Conservation (phyloP, 2,888 invertebrate species). For the Cataglyphis rosenhaueri region DNA sequence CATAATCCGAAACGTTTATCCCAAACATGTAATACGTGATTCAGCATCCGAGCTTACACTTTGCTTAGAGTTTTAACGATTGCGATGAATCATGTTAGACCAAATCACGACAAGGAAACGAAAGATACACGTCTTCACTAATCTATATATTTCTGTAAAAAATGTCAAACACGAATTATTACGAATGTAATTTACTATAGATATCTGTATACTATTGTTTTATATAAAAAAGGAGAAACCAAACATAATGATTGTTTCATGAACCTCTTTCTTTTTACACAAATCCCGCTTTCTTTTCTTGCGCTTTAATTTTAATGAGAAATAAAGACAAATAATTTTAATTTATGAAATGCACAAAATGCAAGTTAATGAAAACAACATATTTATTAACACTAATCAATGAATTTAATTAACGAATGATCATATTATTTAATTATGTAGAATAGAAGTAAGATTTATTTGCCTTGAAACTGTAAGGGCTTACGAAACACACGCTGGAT, state of each 20-base stretch:
- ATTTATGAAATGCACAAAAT: background rate
- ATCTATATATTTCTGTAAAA: slow-evolving; percentile 78
- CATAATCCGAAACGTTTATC: slow-evolving; percentile 31
- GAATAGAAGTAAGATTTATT: background rate
- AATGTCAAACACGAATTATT: slow-evolving; percentile 75
- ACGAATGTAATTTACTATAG: slow-evolving; percentile 78
- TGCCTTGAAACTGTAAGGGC: too few relatives aligned
- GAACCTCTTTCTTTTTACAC: background rate
- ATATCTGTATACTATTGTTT: slow-evolving; percentile 81
- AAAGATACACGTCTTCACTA: slow-evolving; percentile 65
- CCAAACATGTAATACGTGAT: background rate
- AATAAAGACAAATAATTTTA: background rate
- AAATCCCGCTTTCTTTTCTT: background rate
- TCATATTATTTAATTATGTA: background rate
- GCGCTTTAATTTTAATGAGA: background rate
- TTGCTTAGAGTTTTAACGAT: slow-evolving; percentile 53
- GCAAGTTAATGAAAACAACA: background rate
- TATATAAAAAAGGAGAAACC: slow-evolving; percentile 72
- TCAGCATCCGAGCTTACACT: slow-evolving; percentile 42
- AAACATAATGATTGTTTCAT: background rate
- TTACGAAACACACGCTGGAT: too few relatives aligned
- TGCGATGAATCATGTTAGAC: slow-evolving; percentile 70
- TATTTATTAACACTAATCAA: background rate
- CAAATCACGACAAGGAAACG: slow-evolving; percentile 64
- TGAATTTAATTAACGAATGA: background rate